These are phyloP conservation scores for Iguana delicatissima DNA, from an alignment of 2,797 vertebrate genomes.

Conservation along the genomic window DNA sequence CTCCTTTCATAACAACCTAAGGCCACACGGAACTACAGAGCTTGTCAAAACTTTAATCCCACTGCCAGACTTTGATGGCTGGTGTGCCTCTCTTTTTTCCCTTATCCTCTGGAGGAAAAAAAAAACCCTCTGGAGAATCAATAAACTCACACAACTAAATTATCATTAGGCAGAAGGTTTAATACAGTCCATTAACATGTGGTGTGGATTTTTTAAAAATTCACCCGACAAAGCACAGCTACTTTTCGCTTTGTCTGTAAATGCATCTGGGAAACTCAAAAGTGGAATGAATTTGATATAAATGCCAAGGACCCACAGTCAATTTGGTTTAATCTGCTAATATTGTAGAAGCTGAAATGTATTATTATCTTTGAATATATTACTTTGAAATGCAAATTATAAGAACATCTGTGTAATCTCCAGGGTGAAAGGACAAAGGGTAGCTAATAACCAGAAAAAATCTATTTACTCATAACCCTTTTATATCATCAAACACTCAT, in stretches of 20 bases:
- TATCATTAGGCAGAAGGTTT: not conserved
- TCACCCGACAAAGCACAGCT: not conserved
- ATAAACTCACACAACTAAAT: not conserved
- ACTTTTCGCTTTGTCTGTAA: conserved; percentile 29
- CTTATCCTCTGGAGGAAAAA: not conserved
- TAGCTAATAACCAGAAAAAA: conserved; percentile 61
- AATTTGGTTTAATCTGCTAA: conserved; percentile 67
- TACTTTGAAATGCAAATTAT: conserved; percentile 74
- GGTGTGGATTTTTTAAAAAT: not conserved
- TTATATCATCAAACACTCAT: conserved; percentile 30
- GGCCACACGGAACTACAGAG: not conserved
- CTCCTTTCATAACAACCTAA: not conserved
- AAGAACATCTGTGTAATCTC: conserved; percentile 42
- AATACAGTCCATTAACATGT: conserved; percentile 1
- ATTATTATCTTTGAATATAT: conserved; percentile 62
- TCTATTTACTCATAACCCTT: conserved; percentile 38
- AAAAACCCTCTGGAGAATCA: not conserved
- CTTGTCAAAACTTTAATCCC: not conserved
- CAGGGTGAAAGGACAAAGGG: conserved; percentile 65
- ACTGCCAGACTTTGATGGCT: not conserved
- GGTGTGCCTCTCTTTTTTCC: not conserved
- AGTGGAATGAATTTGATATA: conserved; percentile 38
- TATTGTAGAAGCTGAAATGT: conserved; percentile 18
- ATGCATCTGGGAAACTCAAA: not conserved
- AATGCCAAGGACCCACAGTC: conserved; percentile 43